Conservation (phyloP, 2,797 vertebrate species). For the Pangasius sanitwongsei region DNA sequence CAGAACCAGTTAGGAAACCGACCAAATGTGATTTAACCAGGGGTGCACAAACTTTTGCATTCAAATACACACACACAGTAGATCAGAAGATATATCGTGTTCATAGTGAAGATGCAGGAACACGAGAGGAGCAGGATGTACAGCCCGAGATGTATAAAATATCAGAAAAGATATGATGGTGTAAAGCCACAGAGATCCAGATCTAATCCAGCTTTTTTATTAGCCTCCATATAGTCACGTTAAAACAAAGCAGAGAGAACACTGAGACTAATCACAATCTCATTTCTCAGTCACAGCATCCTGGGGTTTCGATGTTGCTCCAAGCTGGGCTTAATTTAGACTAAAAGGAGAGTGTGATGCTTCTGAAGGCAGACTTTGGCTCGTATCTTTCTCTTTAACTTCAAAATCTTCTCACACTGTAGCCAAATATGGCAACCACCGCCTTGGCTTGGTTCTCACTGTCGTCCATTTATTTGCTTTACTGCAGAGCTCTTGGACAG, state of each 20-base stretch:
- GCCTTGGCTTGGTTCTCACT: slow-evolving; percentile 31
- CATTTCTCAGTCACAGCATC: slow-evolving; percentile 32
- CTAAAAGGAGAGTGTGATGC: slow-evolving; percentile 5
- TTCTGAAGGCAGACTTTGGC: slow-evolving; percentile 33
- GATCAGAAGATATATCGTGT: not conserved
- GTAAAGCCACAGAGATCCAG: not conserved
- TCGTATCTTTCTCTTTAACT: slow-evolving; percentile 40
- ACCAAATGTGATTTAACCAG: not conserved
- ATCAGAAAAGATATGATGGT: not conserved
- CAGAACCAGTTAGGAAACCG: not conserved
- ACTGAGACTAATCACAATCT: slow-evolving; percentile 22
- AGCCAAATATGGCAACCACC: slow-evolving; percentile 57
- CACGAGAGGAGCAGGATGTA: not conserved
- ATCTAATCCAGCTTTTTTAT: slow-evolving; percentile 36
- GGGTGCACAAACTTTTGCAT: not conserved
- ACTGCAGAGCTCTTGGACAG: slow-evolving; percentile 19
- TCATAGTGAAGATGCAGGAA: not conserved
- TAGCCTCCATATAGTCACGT: slow-evolving; percentile 26
- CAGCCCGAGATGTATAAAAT: not conserved
- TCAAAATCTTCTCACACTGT: slow-evolving; percentile 67
- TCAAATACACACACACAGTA: not conserved
- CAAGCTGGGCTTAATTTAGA: slow-evolving; percentile 47
- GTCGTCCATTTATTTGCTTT: slow-evolving; percentile 51
- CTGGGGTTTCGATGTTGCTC: slow-evolving; percentile 30
- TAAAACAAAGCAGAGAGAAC: slow-evolving; percentile 15